phyloP scores from a whole-genome alignment of 2,113 vertebrate species.

The Tupaia tana region DNA sequence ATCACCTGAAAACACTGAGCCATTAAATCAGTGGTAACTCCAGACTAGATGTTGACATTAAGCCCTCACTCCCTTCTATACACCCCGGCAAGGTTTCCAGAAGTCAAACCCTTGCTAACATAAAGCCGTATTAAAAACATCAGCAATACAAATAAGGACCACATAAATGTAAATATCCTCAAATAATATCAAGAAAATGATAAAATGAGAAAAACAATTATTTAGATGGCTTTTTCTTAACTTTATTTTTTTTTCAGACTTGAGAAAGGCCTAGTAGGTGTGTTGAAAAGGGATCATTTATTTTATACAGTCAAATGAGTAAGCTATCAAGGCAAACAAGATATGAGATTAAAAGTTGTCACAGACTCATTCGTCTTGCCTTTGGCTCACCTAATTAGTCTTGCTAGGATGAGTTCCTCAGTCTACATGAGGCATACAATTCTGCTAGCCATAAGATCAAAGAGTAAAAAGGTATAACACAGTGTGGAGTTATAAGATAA shows the following conservation, averaged over 20 bases:
- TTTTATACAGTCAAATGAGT: neutral
- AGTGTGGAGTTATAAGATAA: neutral
- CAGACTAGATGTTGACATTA: neutral
- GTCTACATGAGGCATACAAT: neutral
- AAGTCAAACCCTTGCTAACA: neutral
- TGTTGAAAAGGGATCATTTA: neutral
- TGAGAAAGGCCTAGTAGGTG: neutral
- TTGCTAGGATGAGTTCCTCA: neutral
- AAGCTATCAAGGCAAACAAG: neutral
- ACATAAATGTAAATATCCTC: neutral
- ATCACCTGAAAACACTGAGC: neutral
- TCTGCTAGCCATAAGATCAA: neutral
- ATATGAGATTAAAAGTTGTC: neutral
- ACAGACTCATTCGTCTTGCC: neutral
- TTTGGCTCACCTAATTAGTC: neutral
- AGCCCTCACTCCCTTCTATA: neutral
- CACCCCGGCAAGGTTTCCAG: neutral
- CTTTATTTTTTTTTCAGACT: neutral
- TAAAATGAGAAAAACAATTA: constrained; percentile 15
- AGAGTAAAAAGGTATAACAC: neutral
- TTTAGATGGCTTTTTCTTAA: neutral
- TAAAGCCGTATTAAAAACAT: neutral
- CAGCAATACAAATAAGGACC: neutral
- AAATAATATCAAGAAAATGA: constrained; percentile 19
- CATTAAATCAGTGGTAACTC: neutral